phyloP scores from a whole-genome alignment of 2,888 invertebrate species.

The Aethes cnicana region DNA sequence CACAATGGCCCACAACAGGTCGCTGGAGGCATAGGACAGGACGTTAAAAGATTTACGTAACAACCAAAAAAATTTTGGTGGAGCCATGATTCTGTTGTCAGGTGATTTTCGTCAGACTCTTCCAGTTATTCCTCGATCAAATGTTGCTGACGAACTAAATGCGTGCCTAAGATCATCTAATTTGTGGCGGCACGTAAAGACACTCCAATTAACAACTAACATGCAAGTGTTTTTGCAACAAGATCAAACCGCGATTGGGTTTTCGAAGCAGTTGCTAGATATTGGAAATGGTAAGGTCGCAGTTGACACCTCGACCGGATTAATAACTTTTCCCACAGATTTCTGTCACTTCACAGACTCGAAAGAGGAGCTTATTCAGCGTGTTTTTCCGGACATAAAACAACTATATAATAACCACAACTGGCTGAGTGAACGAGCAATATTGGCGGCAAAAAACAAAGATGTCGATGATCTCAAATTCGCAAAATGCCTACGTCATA shows the following conservation, averaged over 20 bases:
- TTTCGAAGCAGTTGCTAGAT: too few species aligned
- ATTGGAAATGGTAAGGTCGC: too few species aligned
- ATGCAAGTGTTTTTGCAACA: too few species aligned
- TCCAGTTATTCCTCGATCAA: slow-evolving; percentile 42
- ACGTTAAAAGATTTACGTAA: slow-evolving; percentile 40
- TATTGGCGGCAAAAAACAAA: slow-evolving; percentile 41
- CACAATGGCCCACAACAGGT: too few species aligned
- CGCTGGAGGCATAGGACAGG: slow-evolving; percentile 37
- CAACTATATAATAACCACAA: slow-evolving; percentile 38
- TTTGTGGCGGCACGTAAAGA: slow-evolving; percentile 39
- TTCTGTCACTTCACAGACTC: slow-evolving; percentile 34
- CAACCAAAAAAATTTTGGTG: slow-evolving; percentile 39
- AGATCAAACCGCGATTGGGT: too few species aligned
- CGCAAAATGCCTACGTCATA: too few species aligned
- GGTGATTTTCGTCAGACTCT: slow-evolving; percentile 45
- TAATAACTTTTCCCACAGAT: slow-evolving; percentile 36
- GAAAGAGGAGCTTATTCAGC: slow-evolving; percentile 38
- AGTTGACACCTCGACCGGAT: too few species aligned
- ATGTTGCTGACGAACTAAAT: slow-evolving; percentile 40
- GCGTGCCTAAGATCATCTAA: slow-evolving; percentile 41
- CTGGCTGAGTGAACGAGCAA: slow-evolving; percentile 43
- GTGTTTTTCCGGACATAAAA: slow-evolving; percentile 39
- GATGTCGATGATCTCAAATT: slow-evolving; percentile 36
- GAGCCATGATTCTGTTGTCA: slow-evolving; percentile 40
- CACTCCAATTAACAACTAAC: slow-evolving; percentile 39